Base-by-base conservation (phyloP, 2,113 vertebrate genomes). In the Dromas ardeola region DNA sequence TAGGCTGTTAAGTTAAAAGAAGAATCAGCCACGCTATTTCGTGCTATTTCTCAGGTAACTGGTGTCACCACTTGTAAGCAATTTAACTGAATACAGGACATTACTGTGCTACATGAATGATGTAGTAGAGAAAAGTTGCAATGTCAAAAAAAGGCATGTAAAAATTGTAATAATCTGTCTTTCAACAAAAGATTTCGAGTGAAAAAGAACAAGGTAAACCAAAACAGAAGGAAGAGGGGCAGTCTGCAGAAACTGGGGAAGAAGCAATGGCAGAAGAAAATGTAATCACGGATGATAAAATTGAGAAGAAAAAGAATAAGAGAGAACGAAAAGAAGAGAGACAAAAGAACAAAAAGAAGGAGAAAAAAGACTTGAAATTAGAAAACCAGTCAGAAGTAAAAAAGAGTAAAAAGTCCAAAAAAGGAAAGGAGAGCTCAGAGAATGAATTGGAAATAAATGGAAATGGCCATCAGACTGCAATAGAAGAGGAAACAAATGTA, bases 261-360 rank as follows among this genome's bases (percentile, higher is more conserved):
- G 16, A 93, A n/a, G 47, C 55, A 6, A 5, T 26, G 9, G n/a
- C 50, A 70, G 88, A 85, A 87, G 92, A 94, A 45, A 88, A 85
- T 27, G 91, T 93, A 74, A 36, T 70, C 88, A 17, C 52, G 17
- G 77, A 72, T 42, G 81, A 94, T 78, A 96, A 95, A 49, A 27
- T 9, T 10, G 95, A 97, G 81, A 98, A 90, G 56, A 99, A 99
- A 96, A 98, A 98, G 91, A 99, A 82, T 73, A 99, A 99, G 87
- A 97, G 97, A 40, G 99, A 99, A 79, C 97, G 97, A 69, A 99
- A 99, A 97, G 99, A 99, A 74, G 99, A 99, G 21, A 97, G 98
- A 59, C 98, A 98, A 96, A 98, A 98, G 85, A 98, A 96, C 32
- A 98, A 94, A n/a, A 98, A 98, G 43, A 99, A 98, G 69, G 97